phyloP scores from a whole-genome alignment of 2,888 invertebrate genomes.

The Sesia apiformis region DNA sequence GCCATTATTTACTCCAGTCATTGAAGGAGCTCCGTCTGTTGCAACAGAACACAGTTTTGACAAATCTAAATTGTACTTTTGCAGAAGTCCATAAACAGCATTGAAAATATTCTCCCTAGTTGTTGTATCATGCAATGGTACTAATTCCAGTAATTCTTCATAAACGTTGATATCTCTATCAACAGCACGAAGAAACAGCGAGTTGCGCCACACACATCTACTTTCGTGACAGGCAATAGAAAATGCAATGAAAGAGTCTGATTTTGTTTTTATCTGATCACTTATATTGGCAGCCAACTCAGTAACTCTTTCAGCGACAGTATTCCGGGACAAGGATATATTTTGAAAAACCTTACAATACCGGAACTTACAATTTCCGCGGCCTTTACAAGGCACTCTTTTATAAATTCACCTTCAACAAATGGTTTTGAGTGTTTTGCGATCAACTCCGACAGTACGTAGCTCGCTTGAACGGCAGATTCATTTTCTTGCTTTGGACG shows the following conservation, averaged over 20 bases:
- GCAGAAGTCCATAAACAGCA: constrained; percentile 14
- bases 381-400: neutral
- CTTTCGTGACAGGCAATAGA: neutral
- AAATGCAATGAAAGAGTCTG: constrained; percentile 1
- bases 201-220: neutral
- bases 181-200: constrained; percentile 1
- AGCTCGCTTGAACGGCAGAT: constrained; percentile 1
- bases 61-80: constrained; percentile 14
- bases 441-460: constrained; percentile 1
- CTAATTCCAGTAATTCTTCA: constrained; percentile 3
- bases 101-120: constrained; percentile 15
- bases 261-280: neutral
- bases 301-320: constrained; percentile 2
- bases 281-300: neutral
- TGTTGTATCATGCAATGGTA: constrained; percentile 6
- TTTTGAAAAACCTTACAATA: constrained; percentile 1
- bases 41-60: constrained; percentile 15
- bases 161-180: constrained; percentile 3
- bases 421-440: neutral
- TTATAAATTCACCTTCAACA: constrained; percentile 1
- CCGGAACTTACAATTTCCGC: neutral
- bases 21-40: constrained; percentile 18
- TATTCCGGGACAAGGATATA: constrained; percentile 2
- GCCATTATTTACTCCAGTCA: constrained; percentile 13
- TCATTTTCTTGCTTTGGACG: constrained; percentile 1